These are phyloP conservation scores for Rhagoletis pomonella DNA, from an alignment of 1,140 invertebrate genomes.

Conservation along the genomic window DNA sequence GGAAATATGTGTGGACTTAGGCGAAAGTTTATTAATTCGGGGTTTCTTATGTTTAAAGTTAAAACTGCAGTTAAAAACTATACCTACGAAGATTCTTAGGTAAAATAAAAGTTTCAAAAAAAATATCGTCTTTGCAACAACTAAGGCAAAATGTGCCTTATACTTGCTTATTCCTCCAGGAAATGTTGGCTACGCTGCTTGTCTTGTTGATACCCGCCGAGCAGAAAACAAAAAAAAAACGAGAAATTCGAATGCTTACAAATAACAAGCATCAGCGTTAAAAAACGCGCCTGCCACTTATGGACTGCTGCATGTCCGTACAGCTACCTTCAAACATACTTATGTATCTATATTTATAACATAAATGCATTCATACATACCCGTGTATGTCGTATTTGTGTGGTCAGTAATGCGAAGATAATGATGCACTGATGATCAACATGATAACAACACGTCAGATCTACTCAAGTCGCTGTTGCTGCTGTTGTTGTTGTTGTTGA, in stretches of 20 bases:
- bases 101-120: too few species aligned
- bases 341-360: background rate
- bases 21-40: too few species aligned
- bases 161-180: background rate
- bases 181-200: background rate
- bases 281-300: constrained; percentile 35
- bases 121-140: background rate
- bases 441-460: constrained; percentile 57
- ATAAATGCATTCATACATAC: background rate
- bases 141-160: background rate
- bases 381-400: constrained; percentile 21
- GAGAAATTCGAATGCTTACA: background rate
- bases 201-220: background rate
- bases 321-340: background rate
- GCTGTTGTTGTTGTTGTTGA: background rate
- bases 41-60: too few species aligned
- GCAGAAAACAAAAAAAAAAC: background rate
- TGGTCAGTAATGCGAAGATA: constrained; percentile 60
- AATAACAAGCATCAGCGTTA: constrained; percentile 31
- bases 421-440: constrained; percentile 59
- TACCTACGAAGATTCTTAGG: too few species aligned
- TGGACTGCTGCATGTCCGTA: background rate
- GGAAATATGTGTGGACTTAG: background rate
- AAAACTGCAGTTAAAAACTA: too few species aligned
- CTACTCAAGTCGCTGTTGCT: background rate